These are phyloP conservation scores for Berghia stephanieae DNA, from an alignment of 1,140 invertebrate species.

Conservation along the genomic window DNA sequence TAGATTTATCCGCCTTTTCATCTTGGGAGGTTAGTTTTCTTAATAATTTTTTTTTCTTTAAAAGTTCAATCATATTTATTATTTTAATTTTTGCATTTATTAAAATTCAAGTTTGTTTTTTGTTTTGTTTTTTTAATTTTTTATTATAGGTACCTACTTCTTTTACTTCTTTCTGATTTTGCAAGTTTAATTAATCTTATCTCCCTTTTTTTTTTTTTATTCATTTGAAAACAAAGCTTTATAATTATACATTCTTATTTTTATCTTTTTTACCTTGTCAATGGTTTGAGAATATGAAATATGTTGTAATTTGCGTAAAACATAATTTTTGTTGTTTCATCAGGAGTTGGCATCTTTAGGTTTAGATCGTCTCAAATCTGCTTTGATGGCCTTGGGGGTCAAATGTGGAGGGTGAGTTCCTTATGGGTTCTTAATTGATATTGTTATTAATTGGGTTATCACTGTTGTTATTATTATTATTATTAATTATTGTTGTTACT, in stretches of 20 bases:
- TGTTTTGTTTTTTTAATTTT: neutral
- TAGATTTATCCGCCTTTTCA: conserved; percentile 93
- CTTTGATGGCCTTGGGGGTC: conserved; percentile 93
- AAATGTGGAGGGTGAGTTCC: conserved; percentile 91
- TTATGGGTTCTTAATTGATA: neutral
- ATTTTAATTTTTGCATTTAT: too few species aligned
- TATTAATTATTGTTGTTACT: too few species aligned
- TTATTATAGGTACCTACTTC: neutral
- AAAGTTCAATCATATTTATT: too few species aligned
- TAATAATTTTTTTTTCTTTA: neutral
- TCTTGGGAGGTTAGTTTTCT: conserved; percentile 79
- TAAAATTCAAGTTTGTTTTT: neutral
- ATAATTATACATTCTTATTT: neutral
- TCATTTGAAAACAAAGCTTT: neutral
- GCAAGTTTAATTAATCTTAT: neutral
- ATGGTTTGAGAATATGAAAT: neutral
- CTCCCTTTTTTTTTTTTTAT: neutral
- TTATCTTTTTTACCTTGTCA: neutral
- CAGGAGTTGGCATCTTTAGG: conserved; percentile 93
- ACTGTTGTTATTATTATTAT: too few species aligned
- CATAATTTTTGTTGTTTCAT: conserved; percentile 22
- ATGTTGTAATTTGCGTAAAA: neutral
- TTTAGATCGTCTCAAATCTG: conserved; percentile 95
- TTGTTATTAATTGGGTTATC: too few species aligned
- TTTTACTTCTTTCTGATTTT: neutral